These are phyloP conservation scores for Lobophora halterata DNA, from an alignment of 2,888 invertebrate species.

Conservation along the genomic window DNA sequence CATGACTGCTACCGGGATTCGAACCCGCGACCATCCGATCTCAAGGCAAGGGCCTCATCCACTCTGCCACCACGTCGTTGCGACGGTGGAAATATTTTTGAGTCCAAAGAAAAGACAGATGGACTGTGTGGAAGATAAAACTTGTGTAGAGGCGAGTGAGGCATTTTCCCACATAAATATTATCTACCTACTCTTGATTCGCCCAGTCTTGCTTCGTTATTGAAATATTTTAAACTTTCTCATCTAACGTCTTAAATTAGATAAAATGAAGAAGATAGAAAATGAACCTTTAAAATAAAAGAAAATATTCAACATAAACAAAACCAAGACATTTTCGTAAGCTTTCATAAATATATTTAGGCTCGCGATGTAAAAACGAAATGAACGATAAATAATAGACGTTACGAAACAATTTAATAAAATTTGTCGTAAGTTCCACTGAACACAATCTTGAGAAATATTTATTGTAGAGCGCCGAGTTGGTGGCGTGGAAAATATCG, in stretches of 20 bases:
- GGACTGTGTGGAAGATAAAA: no score
- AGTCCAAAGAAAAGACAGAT: no score
- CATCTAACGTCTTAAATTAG: no score
- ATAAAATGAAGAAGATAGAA: slow-evolving; percentile 9
- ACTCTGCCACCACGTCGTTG: no score
- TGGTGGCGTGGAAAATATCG: slow-evolving; percentile 28
- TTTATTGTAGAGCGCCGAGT: slow-evolving; percentile 25
- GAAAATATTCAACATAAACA: not conserved
- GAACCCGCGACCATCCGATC: no score
- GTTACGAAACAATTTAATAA: slow-evolving; percentile 22
- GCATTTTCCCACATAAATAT: slow-evolving; percentile 13
- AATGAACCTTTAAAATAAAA: slow-evolving; percentile 3
- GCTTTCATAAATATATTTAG: slow-evolving; percentile 11
- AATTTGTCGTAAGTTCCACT: slow-evolving; percentile 26
- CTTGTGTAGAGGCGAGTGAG: no score
- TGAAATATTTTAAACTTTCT: slow-evolving; percentile 10
- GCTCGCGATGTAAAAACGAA: slow-evolving; percentile 5
- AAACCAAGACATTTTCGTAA: slow-evolving; percentile 5
- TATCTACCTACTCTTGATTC: slow-evolving; percentile 20
- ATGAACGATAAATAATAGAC: slow-evolving; percentile 17
- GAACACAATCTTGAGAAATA: slow-evolving; percentile 27
- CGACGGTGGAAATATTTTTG: no score
- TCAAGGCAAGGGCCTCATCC: no score
- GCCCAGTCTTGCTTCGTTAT: slow-evolving; percentile 17
- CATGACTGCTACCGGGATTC: no score